Percentiles rank a stretch among this genome's conserved stretches.
Evolutionary conservation across 2,113 vertebrate genomes (phyloP).

Genomic region (Apaloderma vittatum): DNA sequence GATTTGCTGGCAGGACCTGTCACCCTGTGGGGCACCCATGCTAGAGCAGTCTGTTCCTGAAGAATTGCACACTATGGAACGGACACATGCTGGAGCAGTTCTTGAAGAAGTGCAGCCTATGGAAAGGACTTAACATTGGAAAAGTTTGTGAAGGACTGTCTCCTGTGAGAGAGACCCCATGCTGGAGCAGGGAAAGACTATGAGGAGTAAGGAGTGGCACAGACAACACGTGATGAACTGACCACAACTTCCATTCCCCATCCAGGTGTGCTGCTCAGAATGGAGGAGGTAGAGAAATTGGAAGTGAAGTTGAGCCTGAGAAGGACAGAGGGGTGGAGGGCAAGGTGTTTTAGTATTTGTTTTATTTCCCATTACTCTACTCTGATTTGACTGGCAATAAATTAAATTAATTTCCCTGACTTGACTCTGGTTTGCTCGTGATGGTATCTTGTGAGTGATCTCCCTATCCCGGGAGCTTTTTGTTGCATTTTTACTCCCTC

Average conservation of each 20-base stretch:
- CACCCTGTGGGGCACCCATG: rapidly evolving
- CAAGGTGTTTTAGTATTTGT: neutral
- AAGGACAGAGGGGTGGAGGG: neutral
- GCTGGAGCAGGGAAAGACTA: neutral
- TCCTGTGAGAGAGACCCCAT: neutral
- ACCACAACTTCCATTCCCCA: neutral
- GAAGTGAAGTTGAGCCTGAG: neutral
- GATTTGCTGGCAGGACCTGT: neutral
- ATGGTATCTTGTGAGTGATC: neutral
- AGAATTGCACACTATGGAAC: too few relatives aligned
- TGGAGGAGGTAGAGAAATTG: neutral
- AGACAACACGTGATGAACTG: neutral
- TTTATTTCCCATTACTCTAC: neutral
- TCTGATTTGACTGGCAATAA: neutral
- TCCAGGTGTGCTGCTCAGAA: rapidly evolving
- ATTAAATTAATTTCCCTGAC: neutral
- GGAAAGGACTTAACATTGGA: neutral
- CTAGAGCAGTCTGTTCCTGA: neutral
- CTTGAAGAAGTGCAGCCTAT: neutral
- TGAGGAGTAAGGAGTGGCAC: neutral
- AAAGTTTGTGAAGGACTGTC: neutral
- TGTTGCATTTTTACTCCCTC: neutral
- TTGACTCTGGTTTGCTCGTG: rapidly evolving
- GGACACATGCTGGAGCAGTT: neutral
- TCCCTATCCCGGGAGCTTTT: neutral